Conservation (phyloP, 2,113 vertebrate genomes). For the Cebus imitator region DNA sequence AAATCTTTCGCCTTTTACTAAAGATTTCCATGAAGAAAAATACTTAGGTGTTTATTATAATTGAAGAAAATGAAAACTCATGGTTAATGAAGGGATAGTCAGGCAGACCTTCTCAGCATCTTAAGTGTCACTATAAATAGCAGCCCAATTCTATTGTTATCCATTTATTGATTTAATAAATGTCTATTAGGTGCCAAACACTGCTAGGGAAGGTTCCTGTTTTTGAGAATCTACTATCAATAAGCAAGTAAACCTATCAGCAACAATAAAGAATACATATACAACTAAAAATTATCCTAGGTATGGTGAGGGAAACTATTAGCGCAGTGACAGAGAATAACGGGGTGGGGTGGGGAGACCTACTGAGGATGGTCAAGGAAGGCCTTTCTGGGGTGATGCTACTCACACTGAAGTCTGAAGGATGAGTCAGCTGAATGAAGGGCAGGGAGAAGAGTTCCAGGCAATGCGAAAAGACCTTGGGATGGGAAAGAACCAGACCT, state of each 20-base stretch:
- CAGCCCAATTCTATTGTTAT: neutral
- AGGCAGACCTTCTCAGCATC: neutral
- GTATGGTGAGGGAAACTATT: neutral
- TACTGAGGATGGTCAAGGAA: neutral
- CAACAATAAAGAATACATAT: neutral
- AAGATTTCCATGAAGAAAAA: neutral
- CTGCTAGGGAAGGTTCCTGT: neutral
- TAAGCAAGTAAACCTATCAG: neutral
- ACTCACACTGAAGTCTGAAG: neutral
- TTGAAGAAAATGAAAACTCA: conserved; percentile 33
- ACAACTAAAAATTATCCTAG: neutral
- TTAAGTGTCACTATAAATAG: neutral
- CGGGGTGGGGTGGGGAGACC: neutral
- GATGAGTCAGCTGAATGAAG: neutral
- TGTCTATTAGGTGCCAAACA: neutral
- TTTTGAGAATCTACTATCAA: neutral
- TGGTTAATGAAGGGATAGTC: neutral
- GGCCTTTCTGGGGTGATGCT: neutral
- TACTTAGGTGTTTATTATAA: neutral
- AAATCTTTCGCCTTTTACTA: too few relatives aligned
- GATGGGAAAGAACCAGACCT: neutral
- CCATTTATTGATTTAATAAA: neutral
- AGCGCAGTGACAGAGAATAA: neutral
- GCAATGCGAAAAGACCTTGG: neutral
- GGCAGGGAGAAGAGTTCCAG: neutral